Evolutionary conservation across 2,888 invertebrate genomes (phyloP).

Genomic region (Drosophila percnosoma): DNA sequence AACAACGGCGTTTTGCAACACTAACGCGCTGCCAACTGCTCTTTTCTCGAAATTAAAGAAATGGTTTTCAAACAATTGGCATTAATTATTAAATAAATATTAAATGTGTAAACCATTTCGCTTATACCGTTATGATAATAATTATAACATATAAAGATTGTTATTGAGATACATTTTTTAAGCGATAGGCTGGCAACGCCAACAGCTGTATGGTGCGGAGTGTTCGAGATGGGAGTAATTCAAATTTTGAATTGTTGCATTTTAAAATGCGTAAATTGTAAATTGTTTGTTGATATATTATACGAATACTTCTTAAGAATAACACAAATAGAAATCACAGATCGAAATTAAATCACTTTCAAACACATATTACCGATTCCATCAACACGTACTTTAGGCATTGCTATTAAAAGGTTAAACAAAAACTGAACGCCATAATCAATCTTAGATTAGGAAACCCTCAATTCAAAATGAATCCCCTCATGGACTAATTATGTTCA

Average conservation of each 20-base stretch:
- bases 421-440: background rate
- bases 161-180: background rate
- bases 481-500: too few species aligned
- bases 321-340: background rate
- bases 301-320: background rate
- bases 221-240: slow-evolving; percentile 24
- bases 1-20: slow-evolving; percentile 42
- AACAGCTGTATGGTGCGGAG: background rate
- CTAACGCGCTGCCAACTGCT: slow-evolving; percentile 39
- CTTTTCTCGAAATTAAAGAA: background rate
- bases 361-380: background rate
- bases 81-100: background rate
- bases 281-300: background rate
- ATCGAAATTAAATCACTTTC: background rate
- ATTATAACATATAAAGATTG: background rate
- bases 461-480: too few species aligned
- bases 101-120: too few species aligned
- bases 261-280: background rate
- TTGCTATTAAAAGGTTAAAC: background rate
- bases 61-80: background rate
- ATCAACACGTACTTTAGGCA: background rate
- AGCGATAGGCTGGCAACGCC: slow-evolving; percentile 22
- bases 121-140: too few species aligned
- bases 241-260: background rate
- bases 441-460: too few species aligned